Evolutionary conservation across 1,140 invertebrate species (phyloP).

Genomic region (Eueides isabella): DNA sequence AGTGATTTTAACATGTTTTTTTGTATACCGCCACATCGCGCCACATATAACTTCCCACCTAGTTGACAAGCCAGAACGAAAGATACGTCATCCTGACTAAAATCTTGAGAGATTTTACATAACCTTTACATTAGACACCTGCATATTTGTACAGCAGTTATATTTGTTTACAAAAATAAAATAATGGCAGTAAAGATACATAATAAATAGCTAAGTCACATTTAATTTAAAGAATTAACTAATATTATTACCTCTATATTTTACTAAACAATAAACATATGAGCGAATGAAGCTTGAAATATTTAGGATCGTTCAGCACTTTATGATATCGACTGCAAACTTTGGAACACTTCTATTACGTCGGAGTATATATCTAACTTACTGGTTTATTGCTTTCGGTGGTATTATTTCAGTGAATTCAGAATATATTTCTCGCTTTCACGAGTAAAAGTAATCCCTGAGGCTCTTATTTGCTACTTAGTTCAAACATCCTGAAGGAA

Average conservation of each 20-base stretch:
- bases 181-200: too few species aligned
- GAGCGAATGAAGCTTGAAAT: slow-evolving; percentile 27
- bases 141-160: too few species aligned
- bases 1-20: too few species aligned
- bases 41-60: too few species aligned
- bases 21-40: too few species aligned
- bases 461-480: slow-evolving; percentile 55
- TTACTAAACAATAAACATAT: slow-evolving; percentile 8
- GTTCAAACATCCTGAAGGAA: slow-evolving; percentile 27
- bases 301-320: slow-evolving; percentile 35
- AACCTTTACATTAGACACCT: too few species aligned
- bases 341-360: slow-evolving; percentile 36
- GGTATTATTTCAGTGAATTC: slow-evolving; percentile 36
- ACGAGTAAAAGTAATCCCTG: slow-evolving; percentile 60
- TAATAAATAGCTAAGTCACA: too few species aligned
- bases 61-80: too few species aligned
- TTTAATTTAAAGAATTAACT: background rate
- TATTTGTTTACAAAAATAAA: too few species aligned
- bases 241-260: background rate
- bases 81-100: too few species aligned
- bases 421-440: slow-evolving; percentile 38
- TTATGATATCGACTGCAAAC: slow-evolving; percentile 37
- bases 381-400: slow-evolving; percentile 38
- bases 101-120: too few species aligned
- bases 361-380: slow-evolving; percentile 36